These are phyloP conservation scores for Agelastica alni DNA, from an alignment of 2,888 invertebrate genomes.

Conservation along the genomic window DNA sequence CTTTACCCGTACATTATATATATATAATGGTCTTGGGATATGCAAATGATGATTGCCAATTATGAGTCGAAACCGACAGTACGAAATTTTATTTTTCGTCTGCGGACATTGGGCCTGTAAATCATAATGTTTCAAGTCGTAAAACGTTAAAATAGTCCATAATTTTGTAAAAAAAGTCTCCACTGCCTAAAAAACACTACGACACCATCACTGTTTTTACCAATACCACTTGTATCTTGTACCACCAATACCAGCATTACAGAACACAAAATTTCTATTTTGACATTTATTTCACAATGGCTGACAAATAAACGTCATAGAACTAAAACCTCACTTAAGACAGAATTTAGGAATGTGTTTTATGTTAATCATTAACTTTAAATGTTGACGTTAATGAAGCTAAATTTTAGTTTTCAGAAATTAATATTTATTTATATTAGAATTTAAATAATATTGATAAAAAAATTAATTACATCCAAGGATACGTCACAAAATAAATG, in stretches of 20 bases:
- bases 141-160: slow-evolving; percentile 30
- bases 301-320: no score
- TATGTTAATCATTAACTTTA: no score
- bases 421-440: no score
- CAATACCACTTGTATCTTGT: slow-evolving; percentile 12
- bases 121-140: slow-evolving; percentile 40
- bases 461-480: no score
- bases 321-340: no score
- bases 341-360: no score
- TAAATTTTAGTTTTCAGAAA: no score
- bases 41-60: slow-evolving; percentile 41
- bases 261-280: slow-evolving; percentile 10
- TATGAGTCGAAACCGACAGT: slow-evolving; percentile 42
- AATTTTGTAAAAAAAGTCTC: slow-evolving; percentile 25
- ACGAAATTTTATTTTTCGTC: slow-evolving; percentile 47
- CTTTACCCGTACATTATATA: slow-evolving; percentile 43
- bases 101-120: slow-evolving; percentile 43
- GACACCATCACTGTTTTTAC: slow-evolving; percentile 29
- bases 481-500: no score
- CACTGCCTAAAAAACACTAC: slow-evolving; percentile 28
- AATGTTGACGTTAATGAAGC: no score
- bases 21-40: slow-evolving; percentile 41
- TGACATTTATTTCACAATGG: slow-evolving; percentile 16
- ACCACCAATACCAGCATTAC: slow-evolving; percentile 21
- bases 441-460: no score